Conservation (phyloP, 1,140 invertebrate species). For the Oncopeltus fasciatus region DNA sequence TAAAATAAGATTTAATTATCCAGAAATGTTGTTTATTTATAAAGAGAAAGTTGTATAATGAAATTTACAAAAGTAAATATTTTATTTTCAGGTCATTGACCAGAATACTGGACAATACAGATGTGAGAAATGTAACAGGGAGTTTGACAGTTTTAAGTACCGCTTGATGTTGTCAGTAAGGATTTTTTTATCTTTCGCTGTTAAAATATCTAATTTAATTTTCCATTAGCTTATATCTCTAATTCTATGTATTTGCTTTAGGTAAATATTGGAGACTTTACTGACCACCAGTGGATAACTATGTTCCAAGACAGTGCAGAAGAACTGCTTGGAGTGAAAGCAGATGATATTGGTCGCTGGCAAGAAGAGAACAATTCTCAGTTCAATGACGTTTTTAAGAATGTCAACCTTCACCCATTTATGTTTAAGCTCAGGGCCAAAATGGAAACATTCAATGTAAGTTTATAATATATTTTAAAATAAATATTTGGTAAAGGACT, state of each 20-base stretch:
- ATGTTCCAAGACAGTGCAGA: constrained; percentile 80
- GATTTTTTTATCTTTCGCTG: constrained; percentile 22
- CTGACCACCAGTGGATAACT: constrained; percentile 71
- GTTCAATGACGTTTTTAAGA: constrained; percentile 46
- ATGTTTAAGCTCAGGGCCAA: constrained; percentile 71
- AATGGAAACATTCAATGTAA: constrained; percentile 79
- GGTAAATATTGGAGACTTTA: constrained; percentile 66
- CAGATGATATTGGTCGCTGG: constrained; percentile 60
- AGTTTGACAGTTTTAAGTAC: constrained; percentile 75
- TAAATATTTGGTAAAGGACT: constrained; percentile 3
- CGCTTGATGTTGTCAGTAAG: constrained; percentile 65
- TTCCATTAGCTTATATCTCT: neutral
- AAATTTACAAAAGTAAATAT: too few species aligned
- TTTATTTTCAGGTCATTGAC: constrained; percentile 49
- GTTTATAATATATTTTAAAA: constrained; percentile 25
- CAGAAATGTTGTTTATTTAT: too few species aligned
- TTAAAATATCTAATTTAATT: neutral
- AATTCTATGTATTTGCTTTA: constrained; percentile 25
- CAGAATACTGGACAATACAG: constrained; percentile 71
- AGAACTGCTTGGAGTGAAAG: constrained; percentile 54
- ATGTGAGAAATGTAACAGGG: constrained; percentile 86
- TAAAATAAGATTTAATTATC: too few species aligned
- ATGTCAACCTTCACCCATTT: constrained; percentile 62
- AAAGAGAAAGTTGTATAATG: too few species aligned
- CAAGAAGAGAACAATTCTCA: constrained; percentile 42